phyloP scores from a whole-genome alignment of 2,888 invertebrate species.

The Sinohyriopsis cumingii region DNA sequence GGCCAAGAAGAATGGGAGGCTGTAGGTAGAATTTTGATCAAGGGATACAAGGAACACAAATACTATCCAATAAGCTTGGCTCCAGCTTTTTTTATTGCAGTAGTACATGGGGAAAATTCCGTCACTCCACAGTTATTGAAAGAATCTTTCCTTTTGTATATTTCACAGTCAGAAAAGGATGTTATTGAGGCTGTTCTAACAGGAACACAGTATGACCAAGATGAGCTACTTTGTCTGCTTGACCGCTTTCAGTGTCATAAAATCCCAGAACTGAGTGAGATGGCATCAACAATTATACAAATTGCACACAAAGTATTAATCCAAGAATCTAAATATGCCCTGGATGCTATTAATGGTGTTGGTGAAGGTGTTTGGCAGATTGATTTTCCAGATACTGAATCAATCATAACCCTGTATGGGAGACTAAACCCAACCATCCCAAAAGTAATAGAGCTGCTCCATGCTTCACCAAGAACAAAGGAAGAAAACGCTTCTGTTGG shows the following conservation, averaged over 20 bases:
- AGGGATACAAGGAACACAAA: constrained; percentile 18
- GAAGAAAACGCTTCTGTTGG: constrained; percentile 7
- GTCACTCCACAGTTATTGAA: constrained; percentile 15
- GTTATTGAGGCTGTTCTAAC: constrained; percentile 8
- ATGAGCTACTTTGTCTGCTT: constrained; percentile 6
- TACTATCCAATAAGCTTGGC: constrained; percentile 14
- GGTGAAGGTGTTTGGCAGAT: not conserved
- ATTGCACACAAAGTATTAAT: constrained; percentile 11
- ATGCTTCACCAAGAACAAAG: too few species aligned
- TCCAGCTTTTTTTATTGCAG: constrained; percentile 14
- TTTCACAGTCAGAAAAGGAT: constrained; percentile 19
- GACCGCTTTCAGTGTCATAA: constrained; percentile 11
- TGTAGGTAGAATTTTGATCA: constrained; percentile 19
- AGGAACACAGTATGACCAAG: not conserved
- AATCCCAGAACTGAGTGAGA: constrained; percentile 3
- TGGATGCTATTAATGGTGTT: constrained; percentile 10
- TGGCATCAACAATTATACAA: constrained; percentile 8
- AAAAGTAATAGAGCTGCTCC: constrained; percentile 5
- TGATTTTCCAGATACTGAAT: too few species aligned
- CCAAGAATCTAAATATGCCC: constrained; percentile 19
- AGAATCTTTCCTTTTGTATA: constrained; percentile 11
- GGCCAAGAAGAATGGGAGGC: constrained; percentile 21
- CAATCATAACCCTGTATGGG: too few species aligned
- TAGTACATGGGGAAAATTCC: constrained; percentile 14
- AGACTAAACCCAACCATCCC: not conserved